phyloP scores from a whole-genome alignment of 2,888 invertebrate genomes.

The Itoplectis maculator region DNA sequence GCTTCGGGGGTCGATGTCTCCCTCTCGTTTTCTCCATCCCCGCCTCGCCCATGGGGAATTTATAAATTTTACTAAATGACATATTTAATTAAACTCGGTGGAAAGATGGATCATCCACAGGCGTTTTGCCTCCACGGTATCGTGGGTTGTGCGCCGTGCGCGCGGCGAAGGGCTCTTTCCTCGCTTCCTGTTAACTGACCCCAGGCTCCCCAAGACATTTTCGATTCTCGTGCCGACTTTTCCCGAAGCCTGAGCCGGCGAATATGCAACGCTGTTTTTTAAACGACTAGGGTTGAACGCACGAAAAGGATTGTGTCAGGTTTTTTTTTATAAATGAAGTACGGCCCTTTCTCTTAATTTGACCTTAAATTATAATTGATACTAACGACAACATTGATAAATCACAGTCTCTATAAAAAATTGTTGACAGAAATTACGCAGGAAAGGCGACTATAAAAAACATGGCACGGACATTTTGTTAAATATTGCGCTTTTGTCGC shows the following conservation, averaged over 20 bases:
- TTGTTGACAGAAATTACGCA: no score
- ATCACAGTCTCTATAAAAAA: no score
- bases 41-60: slow-evolving; percentile 57
- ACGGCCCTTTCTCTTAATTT: not conserved
- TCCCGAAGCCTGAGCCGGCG: slow-evolving; percentile 64
- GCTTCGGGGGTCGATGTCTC: slow-evolving; percentile 22
- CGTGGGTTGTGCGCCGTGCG: slow-evolving; percentile 21
- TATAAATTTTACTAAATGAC: slow-evolving; percentile 71
- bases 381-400: no score
- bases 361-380: no score
- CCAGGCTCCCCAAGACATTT: slow-evolving; percentile 62
- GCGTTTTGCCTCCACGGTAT: slow-evolving; percentile 13
- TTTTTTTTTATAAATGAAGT: slow-evolving; percentile 29
- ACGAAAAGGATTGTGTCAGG: slow-evolving; percentile 28
- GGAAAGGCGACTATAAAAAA: no score
- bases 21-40: slow-evolving; percentile 1
- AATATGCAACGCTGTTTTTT: slow-evolving; percentile 29
- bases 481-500: no score
- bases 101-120: slow-evolving; percentile 73
- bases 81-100: slow-evolving; percentile 74
- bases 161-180: slow-evolving; percentile 31
- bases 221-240: slow-evolving; percentile 69
- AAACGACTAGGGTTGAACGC: slow-evolving; percentile 23
- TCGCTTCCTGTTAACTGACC: slow-evolving; percentile 61
- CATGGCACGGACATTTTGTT: no score